A percentile compares a stretch with the other conserved stretches of the same genome.
Evolutionary conservation across 1,140 invertebrate genomes (phyloP).

Genomic region (Asbolus verrucosus): DNA sequence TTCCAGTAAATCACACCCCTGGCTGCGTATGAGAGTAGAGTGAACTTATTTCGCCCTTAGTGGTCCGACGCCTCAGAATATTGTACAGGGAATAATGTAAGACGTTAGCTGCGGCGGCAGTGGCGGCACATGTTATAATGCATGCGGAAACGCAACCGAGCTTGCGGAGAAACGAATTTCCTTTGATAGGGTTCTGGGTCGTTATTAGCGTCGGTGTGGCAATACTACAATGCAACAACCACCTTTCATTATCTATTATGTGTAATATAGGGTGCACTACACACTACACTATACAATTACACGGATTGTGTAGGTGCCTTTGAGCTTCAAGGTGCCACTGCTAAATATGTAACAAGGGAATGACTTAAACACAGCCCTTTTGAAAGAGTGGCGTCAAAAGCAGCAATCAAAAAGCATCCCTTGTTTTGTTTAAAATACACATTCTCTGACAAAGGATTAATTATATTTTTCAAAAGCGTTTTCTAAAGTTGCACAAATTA

Average conservation of each 20-base stretch:
- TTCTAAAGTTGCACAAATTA: background rate
- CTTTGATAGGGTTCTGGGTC: conserved; percentile 21
- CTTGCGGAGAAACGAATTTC: conserved; percentile 33
- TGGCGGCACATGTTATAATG: conserved; percentile 16
- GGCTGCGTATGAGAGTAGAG: no score
- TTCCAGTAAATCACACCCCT: no score
- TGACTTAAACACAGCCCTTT: background rate
- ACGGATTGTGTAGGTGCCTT: background rate
- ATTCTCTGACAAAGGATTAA: background rate
- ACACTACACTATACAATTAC: background rate
- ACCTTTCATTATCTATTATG: conserved; percentile 13
- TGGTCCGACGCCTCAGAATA: no score
- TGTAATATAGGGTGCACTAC: background rate
- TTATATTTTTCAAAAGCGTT: background rate
- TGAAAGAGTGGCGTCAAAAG: background rate
- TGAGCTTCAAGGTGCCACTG: conserved; percentile 4
- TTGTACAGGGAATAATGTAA: conserved; percentile 4
- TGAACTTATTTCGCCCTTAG: no score
- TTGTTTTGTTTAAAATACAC: background rate
- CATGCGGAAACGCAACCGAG: conserved; percentile 15
- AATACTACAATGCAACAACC: conserved; percentile 16
- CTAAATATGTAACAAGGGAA: conserved; percentile 7
- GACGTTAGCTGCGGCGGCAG: conserved; percentile 12
- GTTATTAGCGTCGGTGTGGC: conserved; percentile 4
- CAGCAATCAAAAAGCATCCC: background rate